Base-by-base conservation (phyloP, 2,888 invertebrate species). In the Ennomos quercinarius region DNA sequence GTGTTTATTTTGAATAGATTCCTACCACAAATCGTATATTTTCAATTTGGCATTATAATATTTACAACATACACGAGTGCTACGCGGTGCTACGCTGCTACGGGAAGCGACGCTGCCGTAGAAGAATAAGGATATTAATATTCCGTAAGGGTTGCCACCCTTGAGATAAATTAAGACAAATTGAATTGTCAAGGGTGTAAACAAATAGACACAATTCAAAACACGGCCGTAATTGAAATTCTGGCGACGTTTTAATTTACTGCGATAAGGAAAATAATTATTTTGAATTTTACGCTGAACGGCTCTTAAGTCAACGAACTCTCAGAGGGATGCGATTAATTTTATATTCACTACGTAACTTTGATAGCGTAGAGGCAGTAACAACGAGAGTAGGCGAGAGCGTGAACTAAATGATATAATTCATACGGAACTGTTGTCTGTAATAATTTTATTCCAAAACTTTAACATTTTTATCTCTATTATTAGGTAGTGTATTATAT, bases 151-250 rank as follows among this genome's bases (percentile, higher is more conserved):
- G 59, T 50, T 65, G 60, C 51, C 57, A 39, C 57, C 60, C 56
- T 57, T 48, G 61, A 67, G 63, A 66, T 69, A 65, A 69, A 69
- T 69, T 69, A 65, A 61, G 66, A 69, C 66, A 69, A 69, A 69
- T 69, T 67, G 62, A 66, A 68, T 69, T 62, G 67, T 65, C 65
- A 65, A 56, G 64, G 64, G 61, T 60, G 63, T 67, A 64, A 64
- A 66, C 66, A 66, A 65, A 67, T 65, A 69, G 64, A 63, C 62
- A 62, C 51, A 57, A 62, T 61, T 63, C 62, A 57, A 63, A 65
- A 67, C 66, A 63, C 39, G 66, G 57, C 46, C 62, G 57, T 64
- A 65, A 69, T 67, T 69, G 63, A 67, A 67, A 67, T 67, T 66
- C 63, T 53, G 58, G 57, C 65, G 62, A 57, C 54, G 46, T 65